Percentiles rank a stretch among this genome's conserved stretches.
Conservation (phyloP, 2,888 invertebrate genomes). For the Eupithecia abbreviata region DNA sequence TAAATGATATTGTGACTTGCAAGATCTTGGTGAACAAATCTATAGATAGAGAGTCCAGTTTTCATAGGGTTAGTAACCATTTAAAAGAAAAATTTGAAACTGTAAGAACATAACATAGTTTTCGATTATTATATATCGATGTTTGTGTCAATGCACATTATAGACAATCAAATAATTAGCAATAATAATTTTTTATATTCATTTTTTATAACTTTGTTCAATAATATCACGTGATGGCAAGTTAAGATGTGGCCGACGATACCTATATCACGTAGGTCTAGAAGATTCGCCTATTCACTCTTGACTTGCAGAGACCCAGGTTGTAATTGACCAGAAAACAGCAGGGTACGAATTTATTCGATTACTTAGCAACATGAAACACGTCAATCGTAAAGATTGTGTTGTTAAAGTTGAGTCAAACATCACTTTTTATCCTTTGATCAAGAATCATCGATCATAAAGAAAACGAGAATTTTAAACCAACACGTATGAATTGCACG, state of each 20-base stretch:
- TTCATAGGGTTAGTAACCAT: not conserved
- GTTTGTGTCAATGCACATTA: too few relatives aligned
- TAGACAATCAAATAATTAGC: not conserved
- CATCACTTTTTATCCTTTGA: slow-evolving; percentile 5
- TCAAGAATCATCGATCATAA: slow-evolving; percentile 15
- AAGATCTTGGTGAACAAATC: not conserved
- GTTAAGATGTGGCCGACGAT: too few relatives aligned
- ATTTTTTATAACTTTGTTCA: too few relatives aligned
- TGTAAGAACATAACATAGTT: not conserved
- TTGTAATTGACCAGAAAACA: too few relatives aligned
- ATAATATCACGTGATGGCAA: too few relatives aligned
- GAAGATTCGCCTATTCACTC: too few relatives aligned
- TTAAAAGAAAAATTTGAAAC: not conserved
- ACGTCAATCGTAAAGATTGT: slow-evolving; percentile 3
- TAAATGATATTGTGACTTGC: slow-evolving; percentile 45
- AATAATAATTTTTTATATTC: not conserved
- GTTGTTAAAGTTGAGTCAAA: slow-evolving; percentile 3
- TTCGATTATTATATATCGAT: too few relatives aligned
- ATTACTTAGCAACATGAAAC: not conserved
- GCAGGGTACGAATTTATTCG: too few relatives aligned
- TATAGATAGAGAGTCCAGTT: not conserved
- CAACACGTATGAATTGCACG: slow-evolving; percentile 15
- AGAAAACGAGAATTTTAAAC: slow-evolving; percentile 12
- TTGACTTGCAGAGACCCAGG: too few relatives aligned
- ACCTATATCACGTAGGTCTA: too few relatives aligned